These are phyloP conservation scores for Sebastes trivittatus DNA, from an alignment of 2,797 vertebrate genomes.

Conservation along the genomic window DNA sequence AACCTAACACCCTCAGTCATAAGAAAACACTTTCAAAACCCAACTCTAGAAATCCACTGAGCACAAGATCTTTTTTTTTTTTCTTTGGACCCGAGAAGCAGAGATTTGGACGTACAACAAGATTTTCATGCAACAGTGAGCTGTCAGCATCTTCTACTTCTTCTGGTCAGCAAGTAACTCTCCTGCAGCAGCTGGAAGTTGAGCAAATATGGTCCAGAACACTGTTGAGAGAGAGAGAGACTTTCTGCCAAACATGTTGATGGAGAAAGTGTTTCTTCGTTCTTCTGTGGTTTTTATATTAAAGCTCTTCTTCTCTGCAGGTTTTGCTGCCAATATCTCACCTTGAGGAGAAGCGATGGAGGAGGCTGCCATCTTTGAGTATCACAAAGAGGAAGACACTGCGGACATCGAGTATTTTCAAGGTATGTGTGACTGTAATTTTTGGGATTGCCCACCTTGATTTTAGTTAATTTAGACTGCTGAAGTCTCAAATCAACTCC, in stretches of 20 bases:
- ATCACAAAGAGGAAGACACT: conserved; percentile 39
- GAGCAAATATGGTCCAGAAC: neutral
- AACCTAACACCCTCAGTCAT: neutral
- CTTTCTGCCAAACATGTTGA: conserved; percentile 7
- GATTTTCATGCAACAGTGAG: conserved; percentile 6
- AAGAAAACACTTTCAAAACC: neutral
- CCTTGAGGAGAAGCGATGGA: conserved; percentile 65
- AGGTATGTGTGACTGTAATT: conserved; percentile 52
- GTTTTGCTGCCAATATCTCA: conserved; percentile 6
- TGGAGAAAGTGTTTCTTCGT: neutral
- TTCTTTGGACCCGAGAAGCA: conserved; percentile 2
- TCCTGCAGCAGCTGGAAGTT: neutral
- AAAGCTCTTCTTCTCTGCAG: conserved; percentile 15
- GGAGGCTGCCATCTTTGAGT: conserved; percentile 59
- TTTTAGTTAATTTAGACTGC: neutral
- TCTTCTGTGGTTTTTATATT: conserved; percentile 9
- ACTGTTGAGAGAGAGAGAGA: conserved; percentile 6
- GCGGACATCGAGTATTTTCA: conserved; percentile 41
- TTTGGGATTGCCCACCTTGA: neutral
- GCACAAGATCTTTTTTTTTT: neutral
- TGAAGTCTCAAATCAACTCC: neutral
- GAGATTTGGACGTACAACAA: neutral
- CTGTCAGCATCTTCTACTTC: conserved; percentile 3
- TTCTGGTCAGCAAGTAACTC: conserved; percentile 17
- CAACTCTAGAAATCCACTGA: neutral